Conservation (phyloP, 2,113 vertebrate genomes). For the Pseudopipra pipra region DNA sequence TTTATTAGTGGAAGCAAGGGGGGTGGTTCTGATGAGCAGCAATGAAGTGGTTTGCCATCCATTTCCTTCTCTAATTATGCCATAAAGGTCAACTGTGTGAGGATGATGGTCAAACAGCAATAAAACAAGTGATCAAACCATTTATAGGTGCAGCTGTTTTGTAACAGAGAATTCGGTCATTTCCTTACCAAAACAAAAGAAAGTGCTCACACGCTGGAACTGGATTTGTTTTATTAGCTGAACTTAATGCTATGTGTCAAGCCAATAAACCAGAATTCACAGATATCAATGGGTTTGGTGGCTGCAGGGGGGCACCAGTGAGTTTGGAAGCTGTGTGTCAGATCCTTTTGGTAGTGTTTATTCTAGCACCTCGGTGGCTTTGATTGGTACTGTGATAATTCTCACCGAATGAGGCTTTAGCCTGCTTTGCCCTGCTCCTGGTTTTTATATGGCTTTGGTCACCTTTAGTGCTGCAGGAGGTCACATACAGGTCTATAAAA, state of each 20-base stretch:
- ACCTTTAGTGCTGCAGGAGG: not conserved
- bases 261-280: not conserved
- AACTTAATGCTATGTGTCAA: not conserved
- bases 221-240: slow-evolving; percentile 18
- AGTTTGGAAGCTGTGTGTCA: not conserved
- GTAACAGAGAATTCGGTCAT: not conserved
- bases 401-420: not conserved
- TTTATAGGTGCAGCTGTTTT: not conserved
- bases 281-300: not conserved
- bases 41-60: not conserved
- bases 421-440: not conserved
- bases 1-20: not conserved
- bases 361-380: not conserved
- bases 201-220: not conserved
- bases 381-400: not conserved
- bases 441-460: not conserved
- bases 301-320: not conserved
- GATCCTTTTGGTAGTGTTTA: not conserved
- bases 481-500: not conserved
- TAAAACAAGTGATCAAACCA: slow-evolving; percentile 7
- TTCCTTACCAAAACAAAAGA: slow-evolving; percentile 21
- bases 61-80: slow-evolving; percentile 1
- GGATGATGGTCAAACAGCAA: not conserved
- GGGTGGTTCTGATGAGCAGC: not conserved
- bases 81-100: not conserved